Conservation (phyloP, 2,888 invertebrate species). For the Ophonus ardosiacus region DNA sequence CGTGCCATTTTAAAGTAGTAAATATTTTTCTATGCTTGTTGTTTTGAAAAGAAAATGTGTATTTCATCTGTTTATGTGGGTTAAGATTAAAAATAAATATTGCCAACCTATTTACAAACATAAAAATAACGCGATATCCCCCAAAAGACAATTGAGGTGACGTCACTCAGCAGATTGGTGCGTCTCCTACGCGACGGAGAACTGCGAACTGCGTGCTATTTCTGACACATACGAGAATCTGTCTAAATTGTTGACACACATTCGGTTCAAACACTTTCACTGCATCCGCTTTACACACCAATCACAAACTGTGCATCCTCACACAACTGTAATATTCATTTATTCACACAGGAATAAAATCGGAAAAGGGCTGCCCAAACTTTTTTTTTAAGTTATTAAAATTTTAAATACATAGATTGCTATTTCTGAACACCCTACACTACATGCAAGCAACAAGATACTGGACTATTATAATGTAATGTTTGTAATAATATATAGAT, state of each 20-base stretch:
- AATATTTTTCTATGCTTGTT: too few relatives aligned
- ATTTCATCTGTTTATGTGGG: constrained; percentile 1
- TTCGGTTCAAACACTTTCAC: constrained; percentile 46
- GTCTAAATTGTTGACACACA: constrained; percentile 39
- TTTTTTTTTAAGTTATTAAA: too few relatives aligned
- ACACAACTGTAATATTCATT: not conserved
- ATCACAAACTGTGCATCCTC: not conserved
- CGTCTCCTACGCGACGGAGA: constrained; percentile 3
- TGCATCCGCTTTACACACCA: not conserved
- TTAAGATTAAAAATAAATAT: constrained; percentile 11
- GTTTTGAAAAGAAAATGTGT: not conserved
- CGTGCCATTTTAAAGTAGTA: too few relatives aligned
- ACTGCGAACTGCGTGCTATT: constrained; percentile 2
- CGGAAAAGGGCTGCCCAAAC: too few relatives aligned
- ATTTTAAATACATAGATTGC: too few relatives aligned
- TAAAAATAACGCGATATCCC: constrained; percentile 6
- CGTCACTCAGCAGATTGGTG: not conserved
- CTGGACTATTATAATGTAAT: too few relatives aligned
- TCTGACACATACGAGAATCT: constrained; percentile 5
- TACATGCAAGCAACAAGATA: too few relatives aligned
- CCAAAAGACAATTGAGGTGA: not conserved
- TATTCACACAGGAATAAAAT: too few relatives aligned
- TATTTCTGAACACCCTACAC: too few relatives aligned
- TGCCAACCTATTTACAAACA: constrained; percentile 25
- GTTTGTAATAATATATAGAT: too few relatives aligned